These are phyloP conservation scores for Mesorhabditis sp. DNA, from an alignment of 2,888 invertebrate genomes.

Conservation along the genomic window DNA sequence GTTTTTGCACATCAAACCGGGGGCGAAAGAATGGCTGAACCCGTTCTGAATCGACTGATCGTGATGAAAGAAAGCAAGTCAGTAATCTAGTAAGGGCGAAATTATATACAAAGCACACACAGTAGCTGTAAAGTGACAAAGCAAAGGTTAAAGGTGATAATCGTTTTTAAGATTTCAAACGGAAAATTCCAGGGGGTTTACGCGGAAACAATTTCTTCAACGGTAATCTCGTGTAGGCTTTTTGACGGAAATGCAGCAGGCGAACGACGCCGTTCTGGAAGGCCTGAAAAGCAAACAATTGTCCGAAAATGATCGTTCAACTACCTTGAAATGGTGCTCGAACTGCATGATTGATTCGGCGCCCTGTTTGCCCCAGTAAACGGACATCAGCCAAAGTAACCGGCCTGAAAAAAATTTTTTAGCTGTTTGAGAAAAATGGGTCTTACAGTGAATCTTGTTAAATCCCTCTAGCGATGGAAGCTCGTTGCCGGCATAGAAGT, in stretches of 20 bases:
- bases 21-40: too few relatives aligned
- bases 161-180: too few relatives aligned
- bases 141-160: too few relatives aligned
- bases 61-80: too few relatives aligned
- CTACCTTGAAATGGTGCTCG: not conserved
- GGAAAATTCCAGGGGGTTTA: too few relatives aligned
- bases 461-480: not conserved
- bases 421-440: not conserved
- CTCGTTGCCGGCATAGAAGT: not conserved
- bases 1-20: too few relatives aligned
- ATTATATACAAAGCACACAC: too few relatives aligned
- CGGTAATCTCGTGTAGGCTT: conserved; percentile 1
- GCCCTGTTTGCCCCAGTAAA: not conserved
- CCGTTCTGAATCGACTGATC: too few relatives aligned
- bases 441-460: conserved; percentile 4
- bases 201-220: not conserved
- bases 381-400: not conserved
- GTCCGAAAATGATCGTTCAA: not conserved
- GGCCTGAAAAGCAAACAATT: not conserved
- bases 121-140: too few relatives aligned
- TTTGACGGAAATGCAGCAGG: not conserved
- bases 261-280: conserved; percentile 1
- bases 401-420: conserved; percentile 2
- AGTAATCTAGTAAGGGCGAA: too few relatives aligned
- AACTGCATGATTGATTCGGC: conserved; percentile 1